A percentile compares a stretch with the other conserved stretches of the same genome.
These are phyloP conservation scores for Dryobotodes eremita DNA, from an alignment of 2,888 invertebrate genomes.

Conservation along the genomic window DNA sequence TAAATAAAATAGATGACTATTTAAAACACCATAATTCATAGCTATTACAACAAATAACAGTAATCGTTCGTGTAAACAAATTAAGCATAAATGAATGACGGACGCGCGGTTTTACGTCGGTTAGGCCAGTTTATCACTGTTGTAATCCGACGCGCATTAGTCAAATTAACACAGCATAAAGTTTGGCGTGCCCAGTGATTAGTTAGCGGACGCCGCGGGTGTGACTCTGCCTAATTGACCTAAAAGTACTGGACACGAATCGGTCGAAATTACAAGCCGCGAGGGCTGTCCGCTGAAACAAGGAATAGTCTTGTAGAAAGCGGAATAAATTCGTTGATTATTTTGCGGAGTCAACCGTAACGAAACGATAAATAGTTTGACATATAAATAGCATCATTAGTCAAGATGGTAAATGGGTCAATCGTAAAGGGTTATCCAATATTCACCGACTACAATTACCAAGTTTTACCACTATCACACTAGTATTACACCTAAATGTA, in stretches of 20 bases:
- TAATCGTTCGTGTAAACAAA: slow-evolving; percentile 76
- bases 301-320: slow-evolving; percentile 8
- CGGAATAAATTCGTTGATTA: not conserved
- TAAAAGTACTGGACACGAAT: slow-evolving; percentile 90
- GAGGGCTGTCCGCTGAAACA: slow-evolving; percentile 79
- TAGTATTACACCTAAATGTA: not conserved
- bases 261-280: slow-evolving; percentile 85
- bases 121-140: slow-evolving; percentile 82
- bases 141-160: slow-evolving; percentile 88
- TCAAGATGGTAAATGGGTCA: not conserved
- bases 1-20: slow-evolving; percentile 28
- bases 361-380: not conserved
- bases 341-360: not conserved
- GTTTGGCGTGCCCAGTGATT: slow-evolving; percentile 89
- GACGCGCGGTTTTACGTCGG: slow-evolving; percentile 76
- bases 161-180: slow-evolving; percentile 91
- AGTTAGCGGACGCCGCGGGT: slow-evolving; percentile 83
- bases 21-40: slow-evolving; percentile 52
- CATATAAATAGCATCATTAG: not conserved
- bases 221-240: slow-evolving; percentile 90
- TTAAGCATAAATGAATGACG: slow-evolving; percentile 79
- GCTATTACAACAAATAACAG: slow-evolving; percentile 64
- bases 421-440: not conserved
- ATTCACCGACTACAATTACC: not conserved
- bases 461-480: not conserved